Conservation (phyloP, 2,113 vertebrate genomes). For the Uropsilus gracilis region DNA sequence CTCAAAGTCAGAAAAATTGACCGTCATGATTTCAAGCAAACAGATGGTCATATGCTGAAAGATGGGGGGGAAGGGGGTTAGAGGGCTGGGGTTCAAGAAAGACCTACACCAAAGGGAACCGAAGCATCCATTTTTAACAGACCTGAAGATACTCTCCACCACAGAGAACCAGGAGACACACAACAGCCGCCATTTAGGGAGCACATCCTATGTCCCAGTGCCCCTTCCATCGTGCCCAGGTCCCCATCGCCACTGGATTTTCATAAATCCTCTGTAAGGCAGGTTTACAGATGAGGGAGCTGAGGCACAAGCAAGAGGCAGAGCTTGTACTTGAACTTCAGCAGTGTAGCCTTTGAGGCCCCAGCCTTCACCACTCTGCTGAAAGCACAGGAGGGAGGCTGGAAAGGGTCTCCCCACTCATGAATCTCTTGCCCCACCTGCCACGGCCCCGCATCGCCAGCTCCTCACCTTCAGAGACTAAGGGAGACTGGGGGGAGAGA, state of each 20-base stretch:
- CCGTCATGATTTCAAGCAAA: neutral
- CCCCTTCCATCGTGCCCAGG: neutral
- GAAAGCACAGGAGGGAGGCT: neutral
- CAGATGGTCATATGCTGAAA: neutral
- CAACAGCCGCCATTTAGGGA: neutral
- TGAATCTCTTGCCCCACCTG: neutral
- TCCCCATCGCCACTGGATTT: neutral
- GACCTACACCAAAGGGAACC: accelerated
- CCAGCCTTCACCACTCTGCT: neutral
- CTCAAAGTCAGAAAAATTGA: conserved; percentile 24
- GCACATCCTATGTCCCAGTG: neutral
- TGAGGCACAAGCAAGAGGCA: neutral
- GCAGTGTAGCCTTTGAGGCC: neutral
- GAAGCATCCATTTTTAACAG: neutral
- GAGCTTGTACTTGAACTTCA: neutral
- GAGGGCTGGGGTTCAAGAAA: too few species aligned
- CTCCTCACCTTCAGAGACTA: neutral
- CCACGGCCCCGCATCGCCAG: neutral
- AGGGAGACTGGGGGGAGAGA: neutral
- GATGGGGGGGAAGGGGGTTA: neutral
- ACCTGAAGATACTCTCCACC: neutral
- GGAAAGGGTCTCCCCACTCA: neutral
- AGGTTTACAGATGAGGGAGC: neutral
- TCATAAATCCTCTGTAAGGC: neutral
- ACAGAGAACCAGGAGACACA: neutral